Conservation (phyloP, 2,888 invertebrate genomes). For the Microplitis deprimator region DNA sequence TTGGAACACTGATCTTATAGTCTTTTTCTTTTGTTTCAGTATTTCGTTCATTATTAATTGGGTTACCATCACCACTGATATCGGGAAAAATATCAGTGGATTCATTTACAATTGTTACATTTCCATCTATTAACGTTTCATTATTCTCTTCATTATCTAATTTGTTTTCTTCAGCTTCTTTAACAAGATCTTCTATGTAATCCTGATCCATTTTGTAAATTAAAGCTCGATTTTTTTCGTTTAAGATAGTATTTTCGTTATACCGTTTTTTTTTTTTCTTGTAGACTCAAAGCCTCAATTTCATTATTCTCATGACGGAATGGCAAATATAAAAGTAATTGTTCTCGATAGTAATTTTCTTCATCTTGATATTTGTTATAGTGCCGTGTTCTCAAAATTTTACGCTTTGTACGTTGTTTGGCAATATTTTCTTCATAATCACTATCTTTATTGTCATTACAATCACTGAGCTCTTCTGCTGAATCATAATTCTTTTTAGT, state of each 20-base stretch:
- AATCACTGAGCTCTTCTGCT: not conserved
- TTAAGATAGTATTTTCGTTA: not conserved
- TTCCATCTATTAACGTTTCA: not conserved
- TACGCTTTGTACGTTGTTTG: not conserved
- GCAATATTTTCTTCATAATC: not conserved
- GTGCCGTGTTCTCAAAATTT: slow-evolving; percentile 5
- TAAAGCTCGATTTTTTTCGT: slow-evolving; percentile 12
- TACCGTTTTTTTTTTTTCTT: not conserved
- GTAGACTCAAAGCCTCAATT: not conserved
- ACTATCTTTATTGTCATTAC: not conserved
- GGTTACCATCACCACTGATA: not conserved
- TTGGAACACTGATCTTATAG: slow-evolving; percentile 13
- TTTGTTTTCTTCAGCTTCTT: not conserved
- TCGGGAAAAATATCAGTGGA: not conserved
- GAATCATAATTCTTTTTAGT: too few relatives aligned
- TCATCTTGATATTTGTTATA: too few relatives aligned
- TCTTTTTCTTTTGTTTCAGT: not conserved
- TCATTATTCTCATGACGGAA: slow-evolving; percentile 11
- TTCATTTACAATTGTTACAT: not conserved
- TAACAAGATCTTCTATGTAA: slow-evolving; percentile 9
- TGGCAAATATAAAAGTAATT: not conserved
- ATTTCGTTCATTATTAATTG: not conserved
- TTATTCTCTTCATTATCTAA: not conserved
- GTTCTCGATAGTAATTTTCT: too few relatives aligned
- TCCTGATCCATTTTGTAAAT: slow-evolving; percentile 4